These are phyloP conservation scores for Cynodonichthys magdalenae DNA, from an alignment of 2,797 vertebrate species.

Conservation along the genomic window DNA sequence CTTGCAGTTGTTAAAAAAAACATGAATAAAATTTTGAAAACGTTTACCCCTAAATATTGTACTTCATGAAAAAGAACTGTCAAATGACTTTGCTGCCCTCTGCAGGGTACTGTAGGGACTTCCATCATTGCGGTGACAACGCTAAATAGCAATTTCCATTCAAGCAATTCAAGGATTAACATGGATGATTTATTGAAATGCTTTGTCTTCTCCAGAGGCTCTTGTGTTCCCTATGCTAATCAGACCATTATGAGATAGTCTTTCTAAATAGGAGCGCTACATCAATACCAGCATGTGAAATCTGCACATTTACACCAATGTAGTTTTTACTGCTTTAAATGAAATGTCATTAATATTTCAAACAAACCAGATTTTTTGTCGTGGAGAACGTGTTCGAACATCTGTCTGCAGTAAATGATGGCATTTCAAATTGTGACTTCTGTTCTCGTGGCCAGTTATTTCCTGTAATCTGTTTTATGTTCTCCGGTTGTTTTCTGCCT, in stretches of 20 bases:
- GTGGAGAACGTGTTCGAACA: conserved; percentile 7
- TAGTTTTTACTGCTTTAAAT: not conserved
- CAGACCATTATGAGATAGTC: conserved; percentile 18
- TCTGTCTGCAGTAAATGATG: conserved; percentile 39
- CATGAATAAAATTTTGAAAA: conserved; percentile 5
- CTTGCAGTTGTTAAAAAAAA: not conserved
- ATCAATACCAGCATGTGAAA: conserved; percentile 11
- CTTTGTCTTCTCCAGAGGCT: conserved; percentile 26
- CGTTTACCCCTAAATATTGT: conserved; percentile 4
- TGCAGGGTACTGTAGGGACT: conserved; percentile 39
- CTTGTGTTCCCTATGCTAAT: conserved; percentile 35
- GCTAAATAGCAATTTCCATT: conserved; percentile 30
- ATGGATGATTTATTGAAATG: conserved; percentile 41
- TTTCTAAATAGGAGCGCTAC: conserved; percentile 9
- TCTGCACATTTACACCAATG: conserved; percentile 7
- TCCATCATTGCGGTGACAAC: not conserved
- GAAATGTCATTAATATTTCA: not conserved
- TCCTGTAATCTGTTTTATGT: conserved; percentile 53
- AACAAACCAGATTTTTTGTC: not conserved
- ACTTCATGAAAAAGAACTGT: not conserved
- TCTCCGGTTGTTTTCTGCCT: conserved; percentile 32
- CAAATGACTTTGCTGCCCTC: conserved; percentile 67
- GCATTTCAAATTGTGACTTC: conserved; percentile 47
- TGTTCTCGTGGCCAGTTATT: conserved; percentile 52
- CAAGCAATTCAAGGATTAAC: conserved; percentile 47